Evolutionary conservation across 1,140 invertebrate species (phyloP).

Genomic region (Brachystomella parvula): DNA sequence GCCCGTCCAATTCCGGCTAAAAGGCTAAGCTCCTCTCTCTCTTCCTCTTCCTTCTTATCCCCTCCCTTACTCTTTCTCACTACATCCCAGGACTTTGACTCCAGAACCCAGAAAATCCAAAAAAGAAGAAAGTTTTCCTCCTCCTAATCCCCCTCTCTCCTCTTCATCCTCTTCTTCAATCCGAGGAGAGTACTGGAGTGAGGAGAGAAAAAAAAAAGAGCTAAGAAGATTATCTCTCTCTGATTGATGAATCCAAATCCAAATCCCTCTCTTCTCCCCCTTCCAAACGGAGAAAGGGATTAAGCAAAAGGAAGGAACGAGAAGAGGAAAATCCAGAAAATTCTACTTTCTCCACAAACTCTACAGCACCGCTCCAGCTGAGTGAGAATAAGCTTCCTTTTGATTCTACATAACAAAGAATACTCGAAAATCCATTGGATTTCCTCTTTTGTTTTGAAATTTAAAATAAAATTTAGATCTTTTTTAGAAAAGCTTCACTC

Average conservation of each 20-base stretch:
- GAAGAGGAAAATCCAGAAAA: background rate
- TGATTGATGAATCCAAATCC: slow-evolving; percentile 40
- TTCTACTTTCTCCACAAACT: background rate
- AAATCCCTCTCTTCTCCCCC: slow-evolving; percentile 15
- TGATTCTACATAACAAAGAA: background rate
- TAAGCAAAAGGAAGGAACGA: slow-evolving; percentile 27
- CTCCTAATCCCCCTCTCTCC: slow-evolving; percentile 10
- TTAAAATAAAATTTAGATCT: background rate
- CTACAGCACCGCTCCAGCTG: background rate
- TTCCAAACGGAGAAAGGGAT: slow-evolving; percentile 24
- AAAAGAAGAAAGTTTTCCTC: slow-evolving; percentile 7
- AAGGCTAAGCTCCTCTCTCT: slow-evolving; percentile 6
- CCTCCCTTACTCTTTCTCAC: slow-evolving; percentile 7
- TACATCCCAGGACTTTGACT: background rate
- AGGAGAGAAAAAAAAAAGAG: slow-evolving; percentile 37
- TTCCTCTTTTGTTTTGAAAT: background rate
- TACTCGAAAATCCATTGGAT: no score
- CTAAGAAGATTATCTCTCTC: slow-evolving; percentile 38
- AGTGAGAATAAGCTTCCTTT: background rate
- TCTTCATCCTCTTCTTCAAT: slow-evolving; percentile 2
- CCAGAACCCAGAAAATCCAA: background rate
- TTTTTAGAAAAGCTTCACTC: no score
- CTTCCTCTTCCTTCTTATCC: background rate
- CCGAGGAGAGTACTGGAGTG: slow-evolving; percentile 10
- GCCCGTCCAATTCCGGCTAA: slow-evolving; percentile 9